phyloP scores from a whole-genome alignment of 2,113 vertebrate species.

The Osmerus eperlanus region DNA sequence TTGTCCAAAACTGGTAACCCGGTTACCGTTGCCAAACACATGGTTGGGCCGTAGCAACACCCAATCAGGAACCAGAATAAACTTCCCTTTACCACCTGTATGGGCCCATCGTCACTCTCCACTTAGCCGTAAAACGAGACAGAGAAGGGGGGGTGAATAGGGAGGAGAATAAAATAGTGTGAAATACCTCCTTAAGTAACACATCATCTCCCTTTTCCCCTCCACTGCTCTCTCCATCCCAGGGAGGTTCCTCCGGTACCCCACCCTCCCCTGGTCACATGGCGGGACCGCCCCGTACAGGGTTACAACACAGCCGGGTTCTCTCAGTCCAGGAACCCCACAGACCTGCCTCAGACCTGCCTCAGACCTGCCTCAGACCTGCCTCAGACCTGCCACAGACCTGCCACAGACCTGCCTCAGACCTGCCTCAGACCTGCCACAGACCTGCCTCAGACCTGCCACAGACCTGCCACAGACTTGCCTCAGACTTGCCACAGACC shows the following conservation, averaged over 20 bases:
- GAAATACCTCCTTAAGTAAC: constrained; percentile 32
- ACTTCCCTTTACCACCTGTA: neutral
- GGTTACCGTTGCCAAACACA: neutral
- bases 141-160: constrained; percentile 8
- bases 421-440: no score
- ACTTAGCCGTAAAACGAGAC: constrained; percentile 29
- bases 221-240: neutral
- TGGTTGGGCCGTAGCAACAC: neutral
- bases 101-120: constrained; percentile 13
- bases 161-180: constrained; percentile 24
- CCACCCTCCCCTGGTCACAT: no score
- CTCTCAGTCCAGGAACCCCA: no score
- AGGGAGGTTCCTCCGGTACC: neutral
- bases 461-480: no score
- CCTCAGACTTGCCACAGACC: no score
- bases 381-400: no score
- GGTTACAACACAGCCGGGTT: no score
- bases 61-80: constrained; percentile 10
- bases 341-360: no score
- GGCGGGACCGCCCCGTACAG: neutral
- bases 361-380: no score
- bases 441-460: no score
- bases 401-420: no score
- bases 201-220: constrained; percentile 4
- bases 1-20: neutral